Evolutionary conservation across 2,797 vertebrate genomes (phyloP).

Genomic region (Onychomys torridus): DNA sequence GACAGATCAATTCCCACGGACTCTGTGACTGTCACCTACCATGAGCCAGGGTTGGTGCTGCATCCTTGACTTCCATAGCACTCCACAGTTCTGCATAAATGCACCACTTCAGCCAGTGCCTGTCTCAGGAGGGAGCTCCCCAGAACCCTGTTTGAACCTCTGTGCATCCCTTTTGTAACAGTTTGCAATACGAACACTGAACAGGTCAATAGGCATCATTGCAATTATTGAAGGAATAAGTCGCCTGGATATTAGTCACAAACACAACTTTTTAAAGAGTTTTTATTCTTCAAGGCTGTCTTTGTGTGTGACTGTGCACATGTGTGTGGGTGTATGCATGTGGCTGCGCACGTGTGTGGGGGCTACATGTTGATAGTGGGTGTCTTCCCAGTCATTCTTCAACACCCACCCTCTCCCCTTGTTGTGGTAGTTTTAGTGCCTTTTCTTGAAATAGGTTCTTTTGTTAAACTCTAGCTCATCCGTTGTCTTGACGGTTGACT

Average conservation of each 20-base stretch:
- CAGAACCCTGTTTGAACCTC: not conserved
- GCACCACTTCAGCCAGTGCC: no score
- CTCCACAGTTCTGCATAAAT: not conserved
- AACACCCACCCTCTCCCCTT: not conserved
- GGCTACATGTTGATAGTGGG: not conserved
- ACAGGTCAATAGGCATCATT: no score
- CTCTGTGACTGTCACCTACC: not conserved
- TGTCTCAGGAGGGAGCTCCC: not conserved
- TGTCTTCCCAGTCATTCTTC: not conserved
- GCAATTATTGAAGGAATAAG: not conserved
- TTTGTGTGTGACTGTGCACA: not conserved
- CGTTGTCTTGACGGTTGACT: no score
- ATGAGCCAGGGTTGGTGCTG: not conserved
- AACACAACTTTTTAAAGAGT: not conserved
- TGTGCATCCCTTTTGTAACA: not conserved
- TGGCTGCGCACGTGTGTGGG: no score
- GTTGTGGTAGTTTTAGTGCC: not conserved
- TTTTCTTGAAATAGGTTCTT: not conserved
- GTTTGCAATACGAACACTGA: accelerated
- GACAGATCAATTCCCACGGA: not conserved
- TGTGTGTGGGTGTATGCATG: not conserved
- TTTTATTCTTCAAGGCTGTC: not conserved
- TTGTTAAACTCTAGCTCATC: not conserved
- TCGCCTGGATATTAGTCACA: not conserved
- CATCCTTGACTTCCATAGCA: not conserved